Conservation (phyloP, 2,797 vertebrate species). For the Gadopsis bispinosus region DNA sequence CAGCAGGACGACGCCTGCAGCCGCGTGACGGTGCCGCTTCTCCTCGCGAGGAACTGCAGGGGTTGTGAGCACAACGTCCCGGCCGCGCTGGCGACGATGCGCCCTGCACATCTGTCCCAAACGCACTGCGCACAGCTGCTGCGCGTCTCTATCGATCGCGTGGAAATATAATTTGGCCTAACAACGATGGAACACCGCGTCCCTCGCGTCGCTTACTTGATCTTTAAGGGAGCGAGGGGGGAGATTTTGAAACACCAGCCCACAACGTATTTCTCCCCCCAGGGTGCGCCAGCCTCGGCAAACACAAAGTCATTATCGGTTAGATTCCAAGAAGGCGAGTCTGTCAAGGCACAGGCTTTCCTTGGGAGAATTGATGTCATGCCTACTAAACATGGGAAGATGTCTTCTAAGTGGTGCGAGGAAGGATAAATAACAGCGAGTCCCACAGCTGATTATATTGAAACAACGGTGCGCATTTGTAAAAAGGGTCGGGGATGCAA, state of each 20-base stretch:
- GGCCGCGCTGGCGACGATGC: too few relatives aligned
- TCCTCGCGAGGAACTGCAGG: too few relatives aligned
- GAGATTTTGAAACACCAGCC: conserved; percentile 71
- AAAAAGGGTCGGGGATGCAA: conserved; percentile 79
- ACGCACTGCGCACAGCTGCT: conserved; percentile 48
- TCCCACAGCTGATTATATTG: conserved; percentile 80
- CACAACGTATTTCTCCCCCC: conserved; percentile 69
- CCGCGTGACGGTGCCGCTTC: too few relatives aligned
- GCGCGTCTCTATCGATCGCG: conserved; percentile 73
- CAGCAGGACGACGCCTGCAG: not conserved
- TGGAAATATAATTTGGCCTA: conserved; percentile 76
- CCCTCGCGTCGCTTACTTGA: conserved; percentile 73
- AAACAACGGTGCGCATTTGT: conserved; percentile 89
- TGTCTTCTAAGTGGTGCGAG: conserved; percentile 81
- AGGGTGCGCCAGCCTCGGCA: conserved; percentile 78
- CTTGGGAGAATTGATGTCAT: conserved; percentile 83
- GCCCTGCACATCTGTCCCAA: conserved; percentile 17
- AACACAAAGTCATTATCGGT: conserved; percentile 86
- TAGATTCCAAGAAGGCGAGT: conserved; percentile 83
- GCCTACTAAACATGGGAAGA: conserved; percentile 80
- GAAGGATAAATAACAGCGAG: conserved; percentile 82
- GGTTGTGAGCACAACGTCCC: too few relatives aligned
- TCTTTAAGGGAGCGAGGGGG: conserved; percentile 65
- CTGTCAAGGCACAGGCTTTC: conserved; percentile 82
- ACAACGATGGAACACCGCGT: conserved; percentile 70